Conservation (phyloP, 2,888 invertebrate genomes). For the Pandemis cinnamomeana region DNA sequence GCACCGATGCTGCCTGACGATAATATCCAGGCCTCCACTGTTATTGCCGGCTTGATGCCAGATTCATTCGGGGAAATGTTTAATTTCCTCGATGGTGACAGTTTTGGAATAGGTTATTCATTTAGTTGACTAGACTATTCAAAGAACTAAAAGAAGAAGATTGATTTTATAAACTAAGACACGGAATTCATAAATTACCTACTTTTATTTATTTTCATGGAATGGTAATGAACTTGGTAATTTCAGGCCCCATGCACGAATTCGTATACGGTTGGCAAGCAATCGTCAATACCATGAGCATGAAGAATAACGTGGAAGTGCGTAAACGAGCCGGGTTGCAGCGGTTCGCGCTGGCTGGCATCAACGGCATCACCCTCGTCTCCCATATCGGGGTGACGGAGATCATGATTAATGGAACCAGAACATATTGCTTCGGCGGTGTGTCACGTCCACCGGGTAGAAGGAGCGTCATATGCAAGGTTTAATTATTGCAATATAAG, state of each 20-base stretch:
- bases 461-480: conserved; percentile 78
- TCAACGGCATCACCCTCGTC: conserved; percentile 77
- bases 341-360: conserved; percentile 78
- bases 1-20: conserved; percentile 71
- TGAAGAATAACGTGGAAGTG: conserved; percentile 81
- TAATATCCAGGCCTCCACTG: conserved; percentile 62
- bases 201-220: background rate
- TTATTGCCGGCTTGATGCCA: conserved; percentile 78
- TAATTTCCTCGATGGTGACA: conserved; percentile 78
- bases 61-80: conserved; percentile 79
- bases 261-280: conserved; percentile 82
- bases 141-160: no score
- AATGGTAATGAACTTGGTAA: background rate
- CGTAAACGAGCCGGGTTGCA: conserved; percentile 78
- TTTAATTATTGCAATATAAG: conserved; percentile 41
- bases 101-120: conserved; percentile 75
- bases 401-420: conserved; percentile 80
- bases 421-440: conserved; percentile 77
- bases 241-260: conserved; percentile 77
- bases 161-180: no score
- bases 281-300: conserved; percentile 81
- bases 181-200: no score
- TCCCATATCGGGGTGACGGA: conserved; percentile 79
- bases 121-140: background rate
- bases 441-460: conserved; percentile 75